Base-by-base conservation (phyloP, 1,140 invertebrate genomes). In the Uloborus diversus region DNA sequence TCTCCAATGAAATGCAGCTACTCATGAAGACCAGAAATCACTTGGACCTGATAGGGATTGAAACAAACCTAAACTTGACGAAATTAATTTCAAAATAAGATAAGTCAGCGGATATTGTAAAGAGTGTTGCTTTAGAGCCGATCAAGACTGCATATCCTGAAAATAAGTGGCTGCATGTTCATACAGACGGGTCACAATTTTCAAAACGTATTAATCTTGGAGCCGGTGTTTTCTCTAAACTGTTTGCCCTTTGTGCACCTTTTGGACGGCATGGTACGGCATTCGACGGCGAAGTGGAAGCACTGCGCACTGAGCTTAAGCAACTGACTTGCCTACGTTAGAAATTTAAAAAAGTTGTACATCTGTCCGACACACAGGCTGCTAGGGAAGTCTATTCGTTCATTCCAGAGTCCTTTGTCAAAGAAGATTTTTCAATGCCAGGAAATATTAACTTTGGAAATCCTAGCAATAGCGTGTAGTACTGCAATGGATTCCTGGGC, bases 101-200 rank as follows among this genome's bases (percentile, higher is more conserved):
- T 33, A 33, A 3, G 4, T 33, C 11, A 23, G 9, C 4, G n/a
- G 32, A 33, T 33, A 2, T 7, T 1, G 14, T 23, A 35, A 35
- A 62, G 13, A 20, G 14, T 35, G 14, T n/a, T n/a, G 3, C 35
- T 1, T 62, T 28, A 30, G 56, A 59, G 14, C 25, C 25, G 25
- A 27, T 59, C 4, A 5, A 27, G 9, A 59, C 25, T 7, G 7
- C 7, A 42, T 42, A 42, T 42, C 4, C 5, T 28, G 27, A 27
- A 59, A 59, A 59, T 59, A 27, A 28, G 56, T 59, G 56, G 20
- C 27, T 59, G 4, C 56, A 28, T 27, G 27, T 59, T 30, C 13
- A 27, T 59, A 59, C 56, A 30, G 56, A 28, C 30, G 27, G 1
- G n/a, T 59, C 56, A 59, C 56, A 59, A 28, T n/a, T 59, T 59